Evolutionary conservation across 2,113 vertebrate species (phyloP).

Genomic region (Hemibagrus wyckioides): DNA sequence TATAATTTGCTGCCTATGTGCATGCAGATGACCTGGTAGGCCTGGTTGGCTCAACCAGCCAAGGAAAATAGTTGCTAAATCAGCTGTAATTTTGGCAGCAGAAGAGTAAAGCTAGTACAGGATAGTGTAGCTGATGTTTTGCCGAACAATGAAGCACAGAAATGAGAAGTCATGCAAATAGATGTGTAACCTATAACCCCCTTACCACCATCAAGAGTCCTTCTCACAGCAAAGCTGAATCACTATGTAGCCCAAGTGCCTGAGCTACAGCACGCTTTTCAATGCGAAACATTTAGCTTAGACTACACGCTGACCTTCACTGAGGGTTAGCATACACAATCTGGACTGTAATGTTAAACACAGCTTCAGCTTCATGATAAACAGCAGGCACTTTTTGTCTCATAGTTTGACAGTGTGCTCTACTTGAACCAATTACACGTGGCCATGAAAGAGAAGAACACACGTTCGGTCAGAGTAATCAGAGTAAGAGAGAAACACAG

Average conservation of each 20-base stretch:
- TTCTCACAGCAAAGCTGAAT: slow-evolving; percentile 14
- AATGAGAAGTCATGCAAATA: background rate
- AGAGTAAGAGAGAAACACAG: slow-evolving; percentile 33
- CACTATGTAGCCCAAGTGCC: background rate
- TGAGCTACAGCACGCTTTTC: background rate
- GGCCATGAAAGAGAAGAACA: background rate
- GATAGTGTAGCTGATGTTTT: background rate
- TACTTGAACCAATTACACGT: background rate
- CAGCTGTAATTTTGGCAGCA: background rate
- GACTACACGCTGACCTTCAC: background rate
- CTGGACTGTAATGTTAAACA: slow-evolving; percentile 17
- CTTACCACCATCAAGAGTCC: background rate
- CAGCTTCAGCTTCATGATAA: background rate
- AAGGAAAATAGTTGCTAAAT: background rate
- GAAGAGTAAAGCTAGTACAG: background rate
- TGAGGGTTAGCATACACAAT: slow-evolving; percentile 19
- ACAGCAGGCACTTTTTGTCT: slow-evolving; percentile 12
- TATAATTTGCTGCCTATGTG: background rate
- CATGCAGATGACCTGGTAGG: background rate
- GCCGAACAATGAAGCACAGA: background rate
- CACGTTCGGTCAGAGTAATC: background rate
- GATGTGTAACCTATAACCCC: background rate
- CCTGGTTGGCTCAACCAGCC: background rate
- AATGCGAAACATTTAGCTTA: slow-evolving; percentile 9
- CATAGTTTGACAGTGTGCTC: background rate